Base-by-base conservation (phyloP, 1,140 invertebrate genomes). In the Colletes latitarsis region DNA sequence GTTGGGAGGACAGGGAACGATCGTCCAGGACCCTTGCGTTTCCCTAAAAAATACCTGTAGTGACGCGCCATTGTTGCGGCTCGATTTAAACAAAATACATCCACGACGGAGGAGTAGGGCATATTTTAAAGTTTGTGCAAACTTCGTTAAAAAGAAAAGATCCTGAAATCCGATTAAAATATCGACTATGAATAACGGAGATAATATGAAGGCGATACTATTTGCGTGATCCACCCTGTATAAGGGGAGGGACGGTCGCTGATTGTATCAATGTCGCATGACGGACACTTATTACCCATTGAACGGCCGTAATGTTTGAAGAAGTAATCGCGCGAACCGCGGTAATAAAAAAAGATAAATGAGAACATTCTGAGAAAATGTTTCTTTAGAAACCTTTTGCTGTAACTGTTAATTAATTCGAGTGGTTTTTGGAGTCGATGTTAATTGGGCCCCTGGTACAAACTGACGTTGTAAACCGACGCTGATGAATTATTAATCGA, bases 401-500 rank as follows among this genome's bases (percentile, higher is more conserved):
- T 41, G 4, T 55, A n/a, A 55, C 17, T 6, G 4, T 17, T 6
- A 15, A 63, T 63, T 39, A 39, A 62, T 62, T 30, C 58, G 58
- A 30, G 21, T 60, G 57, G 60, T 17, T 39, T 15, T 8, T 1
- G 21, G 60, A 63, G 60, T 63, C 39, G 60, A 41, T 63, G 21
- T 63, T 41, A 41, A 63, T 63, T 41, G 30, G 30, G 39, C 15
- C 15, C 60, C 30, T 30, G 30, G 60, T 41, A 9, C 60, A 41
- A 17, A 41, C 30, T 39, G 60, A 63, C 60, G 30, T 41, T 63
- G 15, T 30, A 63, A 63, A 63, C 30, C 39, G 60, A 63, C 60
- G 60, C 60, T 41, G 39, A 63, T 63, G 60, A 63, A 63, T 63
- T 63, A 63, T 63, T 63, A 63, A 63, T 63, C 60, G 60, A 63